Percentiles rank a stretch among this genome's conserved stretches.
phyloP scores from a whole-genome alignment of 2,888 invertebrate genomes.

The Chelonus formosanus region DNA sequence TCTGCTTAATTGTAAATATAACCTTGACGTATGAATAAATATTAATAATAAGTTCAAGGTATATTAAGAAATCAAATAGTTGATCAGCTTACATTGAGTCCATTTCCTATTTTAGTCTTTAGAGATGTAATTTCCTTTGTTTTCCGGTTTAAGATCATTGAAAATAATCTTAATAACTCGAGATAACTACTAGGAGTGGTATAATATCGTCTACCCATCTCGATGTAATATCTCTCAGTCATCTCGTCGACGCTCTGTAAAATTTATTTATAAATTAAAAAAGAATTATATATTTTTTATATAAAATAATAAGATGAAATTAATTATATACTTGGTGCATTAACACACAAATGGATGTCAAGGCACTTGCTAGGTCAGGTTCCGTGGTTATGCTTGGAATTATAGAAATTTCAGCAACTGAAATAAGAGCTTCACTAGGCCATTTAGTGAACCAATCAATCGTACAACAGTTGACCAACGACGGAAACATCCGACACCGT shows the following conservation, averaged over 20 bases:
- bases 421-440: constrained; percentile 87
- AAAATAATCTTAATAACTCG: constrained; percentile 83
- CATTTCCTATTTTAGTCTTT: constrained; percentile 77
- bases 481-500: constrained; percentile 93
- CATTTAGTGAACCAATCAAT: constrained; percentile 95
- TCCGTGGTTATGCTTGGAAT: constrained; percentile 68
- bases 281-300: too few species aligned
- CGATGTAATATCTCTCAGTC: constrained; percentile 79
- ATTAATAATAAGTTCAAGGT: too few species aligned
- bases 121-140: constrained; percentile 75
- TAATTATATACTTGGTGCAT: constrained; percentile 72
- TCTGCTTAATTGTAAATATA: too few species aligned
- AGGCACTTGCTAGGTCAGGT: constrained; percentile 66
- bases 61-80: constrained; percentile 18
- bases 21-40: too few species aligned
- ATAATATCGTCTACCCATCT: constrained; percentile 87
- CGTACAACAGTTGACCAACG: constrained; percentile 88
- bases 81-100: constrained; percentile 69
- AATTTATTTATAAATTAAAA: constrained; percentile 1
- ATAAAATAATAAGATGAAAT: not conserved
- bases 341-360: constrained; percentile 75
- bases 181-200: constrained; percentile 92
- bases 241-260: constrained; percentile 63
- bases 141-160: constrained; percentile 74
- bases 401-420: constrained; percentile 81